These are phyloP conservation scores for Oikopleura albicans DNA, from an alignment of 23 tunicate species.

Conservation along the genomic window DNA sequence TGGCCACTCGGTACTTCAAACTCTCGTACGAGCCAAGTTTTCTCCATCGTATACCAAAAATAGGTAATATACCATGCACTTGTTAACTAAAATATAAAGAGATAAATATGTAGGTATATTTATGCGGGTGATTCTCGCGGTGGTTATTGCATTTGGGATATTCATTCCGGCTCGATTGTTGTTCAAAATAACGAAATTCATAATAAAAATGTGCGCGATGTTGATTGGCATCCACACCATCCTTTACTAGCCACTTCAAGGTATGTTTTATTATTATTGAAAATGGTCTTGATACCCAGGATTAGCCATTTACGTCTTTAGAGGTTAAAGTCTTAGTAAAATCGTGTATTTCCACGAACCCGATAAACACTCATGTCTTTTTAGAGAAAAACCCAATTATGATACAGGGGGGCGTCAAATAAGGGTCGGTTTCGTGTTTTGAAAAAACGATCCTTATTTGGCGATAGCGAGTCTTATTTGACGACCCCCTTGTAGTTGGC, in stretches of 20 bases:
- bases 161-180: not conserved
- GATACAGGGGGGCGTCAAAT: no score
- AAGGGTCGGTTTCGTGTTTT: no score
- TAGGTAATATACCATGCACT: not conserved
- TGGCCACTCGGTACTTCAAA: not conserved
- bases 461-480: no score
- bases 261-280: not conserved
- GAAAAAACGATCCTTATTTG: no score
- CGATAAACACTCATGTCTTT: no score
- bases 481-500: no score
- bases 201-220: not conserved
- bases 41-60: not conserved
- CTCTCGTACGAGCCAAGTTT: not conserved
- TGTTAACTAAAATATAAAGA: no score
- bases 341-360: no score
- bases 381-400: no score
- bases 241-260: not conserved
- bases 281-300: no score
- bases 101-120: not conserved
- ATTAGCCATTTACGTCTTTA: no score
- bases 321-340: no score
- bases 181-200: not conserved
- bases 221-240: not conserved
- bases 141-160: not conserved
- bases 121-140: not conserved